phyloP scores from a whole-genome alignment of 35 echinoderm and acorn worm species.

The Hemicentrotus pulcherrimus region DNA sequence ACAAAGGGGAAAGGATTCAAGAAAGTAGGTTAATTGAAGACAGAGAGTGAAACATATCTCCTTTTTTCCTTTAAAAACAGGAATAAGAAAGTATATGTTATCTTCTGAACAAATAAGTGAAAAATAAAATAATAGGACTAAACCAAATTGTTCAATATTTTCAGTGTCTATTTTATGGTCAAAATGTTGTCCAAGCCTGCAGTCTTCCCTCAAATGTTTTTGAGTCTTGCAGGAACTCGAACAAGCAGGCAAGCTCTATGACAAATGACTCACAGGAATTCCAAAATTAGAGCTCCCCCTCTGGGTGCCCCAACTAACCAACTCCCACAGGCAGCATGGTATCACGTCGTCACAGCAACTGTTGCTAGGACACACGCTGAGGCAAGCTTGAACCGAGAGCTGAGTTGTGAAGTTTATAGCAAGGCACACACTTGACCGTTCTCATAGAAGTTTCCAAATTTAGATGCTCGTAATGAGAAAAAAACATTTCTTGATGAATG shows the following conservation, averaged over 20 bases:
- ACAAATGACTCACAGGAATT: constrained; percentile 35
- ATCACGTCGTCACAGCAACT: constrained; percentile 8
- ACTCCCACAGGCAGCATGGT: constrained; percentile 42
- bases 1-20: too few relatives aligned
- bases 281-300: constrained; percentile 39
- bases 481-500: constrained; percentile 14
- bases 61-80: too few relatives aligned
- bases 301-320: constrained; percentile 35
- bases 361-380: constrained; percentile 34
- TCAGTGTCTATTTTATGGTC: not conserved
- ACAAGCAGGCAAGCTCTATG: not conserved
- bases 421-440: not conserved
- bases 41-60: too few relatives aligned
- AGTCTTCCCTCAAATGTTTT: not conserved
- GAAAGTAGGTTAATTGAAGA: too few relatives aligned
- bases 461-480: not conserved
- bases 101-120: not conserved
- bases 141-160: not conserved
- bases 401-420: not conserved
- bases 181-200: not conserved
- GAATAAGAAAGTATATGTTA: too few relatives aligned
- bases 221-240: not conserved
- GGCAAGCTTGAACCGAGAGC: constrained; percentile 8
- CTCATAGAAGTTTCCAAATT: constrained; percentile 10
- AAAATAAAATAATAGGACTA: not conserved